phyloP scores from a whole-genome alignment of 2,113 vertebrate species.

The Xenopus borealis region DNA sequence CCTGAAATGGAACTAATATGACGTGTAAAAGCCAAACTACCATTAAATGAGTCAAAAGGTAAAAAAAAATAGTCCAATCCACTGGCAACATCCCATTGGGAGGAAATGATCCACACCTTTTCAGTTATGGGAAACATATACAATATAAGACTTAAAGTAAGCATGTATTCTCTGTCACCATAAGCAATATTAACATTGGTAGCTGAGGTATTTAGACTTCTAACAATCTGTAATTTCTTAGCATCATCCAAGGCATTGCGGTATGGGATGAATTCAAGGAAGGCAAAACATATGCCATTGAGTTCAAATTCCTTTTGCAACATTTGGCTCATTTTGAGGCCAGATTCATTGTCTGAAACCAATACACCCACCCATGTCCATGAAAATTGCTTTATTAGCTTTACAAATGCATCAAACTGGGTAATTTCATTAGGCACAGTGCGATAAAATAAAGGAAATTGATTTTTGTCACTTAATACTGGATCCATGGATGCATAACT shows the following conservation, averaged over 20 bases:
- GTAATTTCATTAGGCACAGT: slow-evolving; percentile 1
- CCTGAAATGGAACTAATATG: background rate
- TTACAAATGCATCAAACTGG: background rate
- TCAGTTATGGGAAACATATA: background rate
- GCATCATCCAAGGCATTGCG: background rate
- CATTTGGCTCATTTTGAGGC: background rate
- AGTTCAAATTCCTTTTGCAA: background rate
- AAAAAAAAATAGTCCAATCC: background rate
- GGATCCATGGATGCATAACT: slow-evolving; percentile 18
- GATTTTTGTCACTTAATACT: slow-evolving; percentile 9
- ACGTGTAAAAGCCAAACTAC: background rate
- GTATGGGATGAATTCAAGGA: slow-evolving; percentile 1
- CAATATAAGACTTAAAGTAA: background rate
- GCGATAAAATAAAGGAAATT: slow-evolving; percentile 22
- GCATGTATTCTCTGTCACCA: slow-evolving; percentile 8
- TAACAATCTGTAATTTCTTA: background rate
- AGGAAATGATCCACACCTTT: slow-evolving; percentile 17
- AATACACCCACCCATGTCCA: slow-evolving; percentile 21
- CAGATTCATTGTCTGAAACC: slow-evolving; percentile 2
- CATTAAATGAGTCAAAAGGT: slow-evolving; percentile 12
- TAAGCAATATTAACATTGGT: background rate
- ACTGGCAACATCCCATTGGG: slow-evolving; percentile 6
- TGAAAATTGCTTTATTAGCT: slow-evolving; percentile 4
- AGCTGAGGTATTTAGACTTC: background rate
- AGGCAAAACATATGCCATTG: background rate